A percentile compares a stretch with the other conserved stretches of the same genome.
Evolutionary conservation across 2,888 invertebrate genomes (phyloP).

Genomic region (Cheilosia variabilis): DNA sequence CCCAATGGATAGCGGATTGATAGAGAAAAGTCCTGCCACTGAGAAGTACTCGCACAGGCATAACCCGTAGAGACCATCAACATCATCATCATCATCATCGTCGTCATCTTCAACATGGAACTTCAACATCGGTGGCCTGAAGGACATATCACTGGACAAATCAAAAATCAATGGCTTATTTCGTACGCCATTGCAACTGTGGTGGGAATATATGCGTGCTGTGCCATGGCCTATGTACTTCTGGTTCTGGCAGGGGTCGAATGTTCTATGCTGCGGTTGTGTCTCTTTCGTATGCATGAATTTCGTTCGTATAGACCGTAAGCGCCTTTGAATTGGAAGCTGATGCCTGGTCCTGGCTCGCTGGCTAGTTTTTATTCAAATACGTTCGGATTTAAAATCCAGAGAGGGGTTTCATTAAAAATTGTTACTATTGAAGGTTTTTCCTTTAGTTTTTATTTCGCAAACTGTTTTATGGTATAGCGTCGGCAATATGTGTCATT

Average conservation of each 20-base stretch:
- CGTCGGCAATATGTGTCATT: conserved; percentile 4
- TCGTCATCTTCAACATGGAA: conserved; percentile 55
- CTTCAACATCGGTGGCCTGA: conserved; percentile 60
- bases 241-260: neutral
- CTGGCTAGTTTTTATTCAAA: conserved; percentile 55
- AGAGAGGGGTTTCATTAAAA: conserved; percentile 26
- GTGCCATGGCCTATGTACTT: conserved; percentile 3
- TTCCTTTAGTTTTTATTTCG: neutral
- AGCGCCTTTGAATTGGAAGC: conserved; percentile 42
- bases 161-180: conserved; percentile 74
- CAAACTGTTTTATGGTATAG: neutral
- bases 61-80: conserved; percentile 33
- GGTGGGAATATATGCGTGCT: conserved; percentile 37
- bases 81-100: conserved; percentile 48
- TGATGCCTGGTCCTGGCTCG: neutral
- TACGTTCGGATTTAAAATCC: conserved; percentile 45
- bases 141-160: conserved; percentile 72
- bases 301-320: conserved; percentile 39
- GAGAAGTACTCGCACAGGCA: conserved; percentile 30
- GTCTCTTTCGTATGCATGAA: conserved; percentile 45
- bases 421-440: conserved; percentile 31
- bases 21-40: conserved; percentile 29
- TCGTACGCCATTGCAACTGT: conserved; percentile 51
- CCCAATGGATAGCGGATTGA: conserved; percentile 53
- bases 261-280: conserved; percentile 35